phyloP scores from a whole-genome alignment of 2,888 invertebrate species.

The Epistrophella euchroma region DNA sequence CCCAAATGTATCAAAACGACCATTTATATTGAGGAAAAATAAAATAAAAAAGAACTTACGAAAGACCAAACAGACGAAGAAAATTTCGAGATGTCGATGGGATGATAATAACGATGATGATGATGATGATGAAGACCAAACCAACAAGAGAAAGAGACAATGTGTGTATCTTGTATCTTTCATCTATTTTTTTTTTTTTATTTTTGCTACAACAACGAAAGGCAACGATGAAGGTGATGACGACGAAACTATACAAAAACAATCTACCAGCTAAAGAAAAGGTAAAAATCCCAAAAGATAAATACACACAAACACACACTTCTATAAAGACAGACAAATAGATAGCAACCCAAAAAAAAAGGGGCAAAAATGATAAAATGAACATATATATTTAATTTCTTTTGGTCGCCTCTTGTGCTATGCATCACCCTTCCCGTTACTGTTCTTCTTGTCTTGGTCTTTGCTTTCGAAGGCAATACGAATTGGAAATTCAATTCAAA shows the following conservation, averaged over 20 bases:
- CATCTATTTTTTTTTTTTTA: conserved; percentile 50
- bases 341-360: conserved; percentile 34
- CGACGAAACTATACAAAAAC: conserved; percentile 50
- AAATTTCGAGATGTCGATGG: conserved; percentile 32
- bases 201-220: conserved; percentile 1
- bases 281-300: conserved; percentile 45
- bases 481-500: conserved; percentile 75
- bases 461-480: conserved; percentile 25
- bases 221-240: conserved; percentile 35
- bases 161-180: conserved; percentile 64
- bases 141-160: conserved; percentile 49
- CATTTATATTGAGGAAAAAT: conserved; percentile 41
- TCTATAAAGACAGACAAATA: background rate
- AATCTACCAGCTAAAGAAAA: conserved; percentile 46
- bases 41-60: conserved; percentile 29
- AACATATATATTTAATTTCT: conserved; percentile 71
- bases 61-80: conserved; percentile 50
- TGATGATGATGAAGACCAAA: conserved; percentile 42
- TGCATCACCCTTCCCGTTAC: conserved; percentile 22
- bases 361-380: conserved; percentile 41
- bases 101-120: conserved; percentile 37
- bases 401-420: conserved; percentile 35
- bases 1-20: conserved; percentile 52
- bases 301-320: conserved; percentile 33
- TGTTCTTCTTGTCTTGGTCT: background rate